A percentile compares a stretch with the other conserved stretches of the same genome.
Conservation (phyloP, 2,888 invertebrate species). For the Operophtera brumata region DNA sequence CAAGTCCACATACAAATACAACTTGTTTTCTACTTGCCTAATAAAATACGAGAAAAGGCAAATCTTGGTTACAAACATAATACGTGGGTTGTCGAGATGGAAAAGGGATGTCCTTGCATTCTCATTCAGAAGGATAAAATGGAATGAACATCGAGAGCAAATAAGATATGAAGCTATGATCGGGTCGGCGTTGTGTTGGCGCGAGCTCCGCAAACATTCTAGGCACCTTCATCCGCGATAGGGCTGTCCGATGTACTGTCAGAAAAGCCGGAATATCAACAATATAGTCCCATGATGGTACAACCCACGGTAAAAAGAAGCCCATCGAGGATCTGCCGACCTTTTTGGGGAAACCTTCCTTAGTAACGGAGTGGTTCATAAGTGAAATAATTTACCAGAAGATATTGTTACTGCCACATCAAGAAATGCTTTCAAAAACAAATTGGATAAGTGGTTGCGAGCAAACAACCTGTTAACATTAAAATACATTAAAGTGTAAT, state of each 20-base stretch:
- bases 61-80: slow-evolving; percentile 11
- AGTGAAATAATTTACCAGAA: too few species aligned
- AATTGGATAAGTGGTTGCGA: too few species aligned
- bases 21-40: background rate
- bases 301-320: too few species aligned
- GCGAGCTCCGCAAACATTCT: slow-evolving; percentile 22
- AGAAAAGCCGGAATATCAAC: background rate
- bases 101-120: slow-evolving; percentile 29
- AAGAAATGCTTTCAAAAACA: too few species aligned
- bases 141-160: slow-evolving; percentile 38
- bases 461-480: too few species aligned
- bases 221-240: background rate
- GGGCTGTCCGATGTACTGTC: background rate
- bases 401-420: too few species aligned
- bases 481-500: too few species aligned
- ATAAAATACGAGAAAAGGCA: slow-evolving; percentile 4
- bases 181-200: slow-evolving; percentile 25
- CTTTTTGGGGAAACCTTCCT: too few species aligned
- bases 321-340: too few species aligned
- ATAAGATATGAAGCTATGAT: slow-evolving; percentile 34
- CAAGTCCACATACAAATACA: background rate
- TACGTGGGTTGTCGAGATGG: slow-evolving; percentile 11
- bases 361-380: too few species aligned
- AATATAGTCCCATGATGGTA: too few species aligned
- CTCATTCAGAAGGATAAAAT: slow-evolving; percentile 31